phyloP scores from a whole-genome alignment of 1,140 invertebrate genomes.

The Zaprionus nigranus region DNA sequence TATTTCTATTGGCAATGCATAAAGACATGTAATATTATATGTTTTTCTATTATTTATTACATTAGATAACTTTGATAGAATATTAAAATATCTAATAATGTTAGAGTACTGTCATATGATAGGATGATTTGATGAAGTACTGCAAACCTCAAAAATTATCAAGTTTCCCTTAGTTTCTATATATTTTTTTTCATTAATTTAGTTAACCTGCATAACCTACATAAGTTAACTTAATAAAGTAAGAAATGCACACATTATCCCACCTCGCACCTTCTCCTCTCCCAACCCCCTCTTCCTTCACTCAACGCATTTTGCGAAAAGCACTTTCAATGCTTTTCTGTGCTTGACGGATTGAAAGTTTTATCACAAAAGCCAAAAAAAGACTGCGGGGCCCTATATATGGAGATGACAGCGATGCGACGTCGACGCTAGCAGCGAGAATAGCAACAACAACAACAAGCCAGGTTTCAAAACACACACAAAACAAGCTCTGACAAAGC shows the following conservation, averaged over 20 bases:
- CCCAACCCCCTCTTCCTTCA: neutral
- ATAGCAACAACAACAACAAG: slow-evolving; percentile 9
- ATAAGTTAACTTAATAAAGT: neutral
- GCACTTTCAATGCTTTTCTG: slow-evolving; percentile 73
- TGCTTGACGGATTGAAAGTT: slow-evolving; percentile 74
- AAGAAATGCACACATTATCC: slow-evolving; percentile 2
- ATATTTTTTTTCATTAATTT: neutral
- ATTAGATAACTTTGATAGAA: no score
- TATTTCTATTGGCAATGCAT: no score
- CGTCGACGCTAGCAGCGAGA: neutral
- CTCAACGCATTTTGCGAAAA: slow-evolving; percentile 44
- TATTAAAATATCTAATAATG: no score
- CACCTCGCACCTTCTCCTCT: slow-evolving; percentile 11
- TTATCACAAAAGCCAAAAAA: slow-evolving; percentile 65
- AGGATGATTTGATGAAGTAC: no score
- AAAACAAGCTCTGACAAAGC: slow-evolving; percentile 29
- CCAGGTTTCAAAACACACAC: slow-evolving; percentile 22
- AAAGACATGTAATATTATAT: no score
- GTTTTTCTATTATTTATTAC: no score
- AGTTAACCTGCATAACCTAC: neutral
- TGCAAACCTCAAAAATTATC: neutral
- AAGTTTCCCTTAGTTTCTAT: neutral
- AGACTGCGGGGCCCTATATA: slow-evolving; percentile 15
- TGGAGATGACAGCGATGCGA: neutral
- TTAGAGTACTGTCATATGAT: no score